These are phyloP conservation scores for Oscheius sp. DNA, from an alignment of 2,888 invertebrate genomes.

Conservation along the genomic window DNA sequence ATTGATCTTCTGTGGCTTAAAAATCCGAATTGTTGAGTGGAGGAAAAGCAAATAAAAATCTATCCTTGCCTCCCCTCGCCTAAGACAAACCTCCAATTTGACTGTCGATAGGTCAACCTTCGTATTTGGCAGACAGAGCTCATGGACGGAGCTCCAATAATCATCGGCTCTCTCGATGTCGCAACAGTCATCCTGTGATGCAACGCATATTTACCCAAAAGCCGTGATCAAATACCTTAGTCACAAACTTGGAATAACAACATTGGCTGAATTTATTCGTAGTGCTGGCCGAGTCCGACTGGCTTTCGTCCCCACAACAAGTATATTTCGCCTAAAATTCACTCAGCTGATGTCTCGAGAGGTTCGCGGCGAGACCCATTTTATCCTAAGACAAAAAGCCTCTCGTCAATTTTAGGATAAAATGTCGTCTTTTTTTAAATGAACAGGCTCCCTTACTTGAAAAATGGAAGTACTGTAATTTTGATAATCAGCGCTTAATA, in stretches of 20 bases:
- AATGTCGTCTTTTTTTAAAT: too few species aligned
- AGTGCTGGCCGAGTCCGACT: slow-evolving; percentile 49
- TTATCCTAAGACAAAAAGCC: too few species aligned
- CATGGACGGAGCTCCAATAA: slow-evolving; percentile 66
- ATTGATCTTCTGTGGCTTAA: too few species aligned
- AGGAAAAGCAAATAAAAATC: not conserved
- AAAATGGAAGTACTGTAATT: too few species aligned
- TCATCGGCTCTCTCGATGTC: slow-evolving; percentile 49
- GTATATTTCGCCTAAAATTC: slow-evolving; percentile 53
- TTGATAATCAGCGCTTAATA: too few species aligned
- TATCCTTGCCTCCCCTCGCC: too few species aligned
- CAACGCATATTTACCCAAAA: not conserved
- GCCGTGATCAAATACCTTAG: slow-evolving; percentile 54
- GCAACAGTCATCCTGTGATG: slow-evolving; percentile 64
- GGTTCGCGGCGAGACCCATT: too few species aligned
- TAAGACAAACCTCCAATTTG: slow-evolving; percentile 50
- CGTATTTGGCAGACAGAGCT: slow-evolving; percentile 68
- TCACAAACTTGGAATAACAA: slow-evolving; percentile 63
- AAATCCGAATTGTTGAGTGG: too few species aligned
- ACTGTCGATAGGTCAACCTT: slow-evolving; percentile 48
- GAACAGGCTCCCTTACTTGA: too few species aligned
- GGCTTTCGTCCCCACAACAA: slow-evolving; percentile 62
- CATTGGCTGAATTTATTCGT: slow-evolving; percentile 67
- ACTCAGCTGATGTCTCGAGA: not conserved
- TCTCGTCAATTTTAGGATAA: too few species aligned